A percentile compares a stretch with the other conserved stretches of the same genome.
These are phyloP conservation scores for Papilio glaucus DNA, from an alignment of 1,140 invertebrate genomes.

Conservation along the genomic window DNA sequence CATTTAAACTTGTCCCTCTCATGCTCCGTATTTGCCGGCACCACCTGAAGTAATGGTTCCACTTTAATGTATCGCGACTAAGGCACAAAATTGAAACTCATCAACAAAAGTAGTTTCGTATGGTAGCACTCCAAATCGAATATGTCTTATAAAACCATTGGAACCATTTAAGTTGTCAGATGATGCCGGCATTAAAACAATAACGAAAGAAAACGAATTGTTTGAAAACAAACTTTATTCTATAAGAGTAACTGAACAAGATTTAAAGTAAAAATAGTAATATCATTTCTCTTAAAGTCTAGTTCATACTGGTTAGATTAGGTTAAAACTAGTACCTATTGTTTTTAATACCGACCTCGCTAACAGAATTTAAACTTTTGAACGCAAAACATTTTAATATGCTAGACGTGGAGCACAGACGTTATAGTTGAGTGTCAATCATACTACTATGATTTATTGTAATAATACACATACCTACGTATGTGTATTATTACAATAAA, in stretches of 20 bases:
- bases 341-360: conserved; percentile 72
- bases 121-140: too few species aligned
- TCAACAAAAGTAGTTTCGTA: too few species aligned
- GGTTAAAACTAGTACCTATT: conserved; percentile 43
- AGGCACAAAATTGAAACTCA: too few species aligned
- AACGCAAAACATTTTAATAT: too few species aligned
- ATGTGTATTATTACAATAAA: too few species aligned
- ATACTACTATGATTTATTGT: too few species aligned
- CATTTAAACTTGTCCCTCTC: conserved; percentile 92
- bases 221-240: conserved; percentile 42
- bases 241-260: conserved; percentile 3
- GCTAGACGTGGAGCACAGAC: too few species aligned
- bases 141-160: background rate
- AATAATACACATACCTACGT: too few species aligned
- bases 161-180: conserved; percentile 51
- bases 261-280: conserved; percentile 7
- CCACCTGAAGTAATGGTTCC: conserved; percentile 63
- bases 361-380: conserved; percentile 41
- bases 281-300: conserved; percentile 22
- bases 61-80: conserved; percentile 30
- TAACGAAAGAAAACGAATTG: conserved; percentile 50
- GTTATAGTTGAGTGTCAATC: too few species aligned
- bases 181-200: conserved; percentile 79
- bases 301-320: background rate
- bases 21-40: conserved; percentile 70